These are phyloP conservation scores for Oostethus manadensis DNA, from an alignment of 2,113 vertebrate species.

Conservation along the genomic window DNA sequence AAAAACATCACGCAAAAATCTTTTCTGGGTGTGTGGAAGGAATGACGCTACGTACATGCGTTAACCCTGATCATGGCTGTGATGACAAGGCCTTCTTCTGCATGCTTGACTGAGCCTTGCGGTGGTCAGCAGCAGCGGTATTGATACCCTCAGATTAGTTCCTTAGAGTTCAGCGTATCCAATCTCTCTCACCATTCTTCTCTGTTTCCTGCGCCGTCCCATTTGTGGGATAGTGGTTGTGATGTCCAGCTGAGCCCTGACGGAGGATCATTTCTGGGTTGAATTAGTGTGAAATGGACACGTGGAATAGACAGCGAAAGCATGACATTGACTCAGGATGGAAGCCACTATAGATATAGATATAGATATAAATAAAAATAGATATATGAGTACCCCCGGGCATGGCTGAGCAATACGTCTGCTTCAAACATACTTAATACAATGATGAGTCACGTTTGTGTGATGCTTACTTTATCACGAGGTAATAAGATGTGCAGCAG, in stretches of 20 bases:
- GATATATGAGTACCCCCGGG: slow-evolving; percentile 46
- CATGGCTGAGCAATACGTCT: slow-evolving; percentile 36
- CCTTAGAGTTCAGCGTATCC: slow-evolving; percentile 54
- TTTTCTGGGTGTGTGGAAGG: slow-evolving; percentile 2
- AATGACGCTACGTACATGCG: slow-evolving; percentile 5
- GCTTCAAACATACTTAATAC: slow-evolving; percentile 62
- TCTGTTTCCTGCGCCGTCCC: slow-evolving; percentile 33
- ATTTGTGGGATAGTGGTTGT: slow-evolving; percentile 53
- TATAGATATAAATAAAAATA: no score
- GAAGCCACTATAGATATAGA: slow-evolving; percentile 33
- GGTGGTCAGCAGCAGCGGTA: slow-evolving; percentile 40
- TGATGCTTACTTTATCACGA: slow-evolving; percentile 45
- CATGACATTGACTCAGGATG: slow-evolving; percentile 70
- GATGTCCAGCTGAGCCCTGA: slow-evolving; percentile 68
- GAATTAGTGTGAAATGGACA: slow-evolving; percentile 75
- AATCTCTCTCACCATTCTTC: slow-evolving; percentile 35
- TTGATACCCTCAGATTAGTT: slow-evolving; percentile 47
- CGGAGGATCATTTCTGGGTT: slow-evolving; percentile 66
- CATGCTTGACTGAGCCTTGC: slow-evolving; percentile 34
- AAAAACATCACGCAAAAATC: slow-evolving; percentile 29
- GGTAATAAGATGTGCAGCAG: slow-evolving; percentile 55
- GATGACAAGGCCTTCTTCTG: slow-evolving; percentile 31
- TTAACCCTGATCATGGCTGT: slow-evolving; percentile 10
- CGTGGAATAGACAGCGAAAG: slow-evolving; percentile 72
- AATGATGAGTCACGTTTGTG: slow-evolving; percentile 55